Percentiles rank a stretch among this genome's conserved stretches.
These are phyloP conservation scores for Litoditis marina DNA, from an alignment of 2,888 invertebrate genomes.

Conservation along the genomic window DNA sequence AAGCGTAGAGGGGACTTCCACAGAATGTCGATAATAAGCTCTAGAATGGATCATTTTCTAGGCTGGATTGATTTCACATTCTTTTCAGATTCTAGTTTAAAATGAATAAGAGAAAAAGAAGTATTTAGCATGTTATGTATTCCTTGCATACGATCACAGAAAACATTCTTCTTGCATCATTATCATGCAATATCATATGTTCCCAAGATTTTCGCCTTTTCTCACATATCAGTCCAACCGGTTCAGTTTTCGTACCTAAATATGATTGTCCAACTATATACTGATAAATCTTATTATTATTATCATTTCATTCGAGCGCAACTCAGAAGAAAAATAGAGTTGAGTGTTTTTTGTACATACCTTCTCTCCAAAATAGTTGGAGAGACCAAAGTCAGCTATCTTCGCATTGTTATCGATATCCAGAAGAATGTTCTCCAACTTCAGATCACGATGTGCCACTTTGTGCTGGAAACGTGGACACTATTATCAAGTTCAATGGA, in stretches of 20 bases:
- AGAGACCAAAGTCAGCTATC: slow-evolving; percentile 97
- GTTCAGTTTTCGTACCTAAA: no score
- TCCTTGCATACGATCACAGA: no score
- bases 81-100: not conserved
- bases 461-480: slow-evolving; percentile 57
- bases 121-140: no score
- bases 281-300: no score
- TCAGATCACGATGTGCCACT: slow-evolving; percentile 66
- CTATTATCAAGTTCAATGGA: not conserved
- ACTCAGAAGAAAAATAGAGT: not conserved
- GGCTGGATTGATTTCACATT: not conserved
- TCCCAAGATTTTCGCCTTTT: no score
- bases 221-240: no score
- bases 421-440: slow-evolving; percentile 66
- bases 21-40: slow-evolving; percentile 65
- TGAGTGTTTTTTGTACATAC: no score
- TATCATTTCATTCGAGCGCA: not conserved
- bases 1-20: slow-evolving; percentile 66
- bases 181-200: no score
- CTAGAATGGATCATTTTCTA: slow-evolving; percentile 17
- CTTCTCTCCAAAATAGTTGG: slow-evolving; percentile 75
- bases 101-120: not conserved
- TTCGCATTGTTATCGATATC: slow-evolving; percentile 64
- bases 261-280: no score
- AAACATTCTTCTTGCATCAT: no score